Evolutionary conservation across 1,140 invertebrate species (phyloP).

Genomic region (Leptestheria dahalacensis): DNA sequence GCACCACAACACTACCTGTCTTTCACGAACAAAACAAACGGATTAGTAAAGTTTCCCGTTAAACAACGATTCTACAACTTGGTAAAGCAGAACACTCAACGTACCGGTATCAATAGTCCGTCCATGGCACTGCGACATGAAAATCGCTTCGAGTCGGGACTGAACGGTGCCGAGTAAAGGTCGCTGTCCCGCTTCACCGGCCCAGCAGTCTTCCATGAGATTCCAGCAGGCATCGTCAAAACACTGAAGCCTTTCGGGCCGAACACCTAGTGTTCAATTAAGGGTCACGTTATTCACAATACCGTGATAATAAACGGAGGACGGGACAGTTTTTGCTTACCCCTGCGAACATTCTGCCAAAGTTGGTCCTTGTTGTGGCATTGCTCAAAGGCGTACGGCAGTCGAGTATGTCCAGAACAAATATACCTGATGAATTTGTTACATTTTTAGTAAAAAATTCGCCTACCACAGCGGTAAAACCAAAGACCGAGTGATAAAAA

Average conservation of each 20-base stretch:
- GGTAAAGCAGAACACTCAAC: too few relatives aligned
- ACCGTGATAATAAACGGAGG: slow-evolving; percentile 3
- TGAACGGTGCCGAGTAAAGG: slow-evolving; percentile 64
- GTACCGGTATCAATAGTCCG: slow-evolving; percentile 6
- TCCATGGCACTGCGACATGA: background rate
- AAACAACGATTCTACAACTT: too few relatives aligned
- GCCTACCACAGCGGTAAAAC: background rate
- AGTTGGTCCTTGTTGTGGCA: slow-evolving; percentile 78
- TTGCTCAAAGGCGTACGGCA: slow-evolving; percentile 67
- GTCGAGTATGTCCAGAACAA: slow-evolving; percentile 61
- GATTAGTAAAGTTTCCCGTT: too few relatives aligned
- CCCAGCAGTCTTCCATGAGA: slow-evolving; percentile 75
- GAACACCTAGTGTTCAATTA: slow-evolving; percentile 29
- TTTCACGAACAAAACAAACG: background rate
- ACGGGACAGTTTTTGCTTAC: slow-evolving; percentile 31
- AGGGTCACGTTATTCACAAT: slow-evolving; percentile 18
- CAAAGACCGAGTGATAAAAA: too few relatives aligned
- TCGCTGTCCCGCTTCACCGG: slow-evolving; percentile 51
- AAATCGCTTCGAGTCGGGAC: slow-evolving; percentile 40
- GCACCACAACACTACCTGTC: slow-evolving; percentile 11
- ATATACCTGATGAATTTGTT: slow-evolving; percentile 36
- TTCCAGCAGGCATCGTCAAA: slow-evolving; percentile 70
- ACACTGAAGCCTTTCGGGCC: slow-evolving; percentile 55
- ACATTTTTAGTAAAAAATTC: background rate
- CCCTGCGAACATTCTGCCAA: slow-evolving; percentile 68